phyloP scores from a whole-genome alignment of 2,113 vertebrate genomes.

The Erythrocercus mccallii region DNA sequence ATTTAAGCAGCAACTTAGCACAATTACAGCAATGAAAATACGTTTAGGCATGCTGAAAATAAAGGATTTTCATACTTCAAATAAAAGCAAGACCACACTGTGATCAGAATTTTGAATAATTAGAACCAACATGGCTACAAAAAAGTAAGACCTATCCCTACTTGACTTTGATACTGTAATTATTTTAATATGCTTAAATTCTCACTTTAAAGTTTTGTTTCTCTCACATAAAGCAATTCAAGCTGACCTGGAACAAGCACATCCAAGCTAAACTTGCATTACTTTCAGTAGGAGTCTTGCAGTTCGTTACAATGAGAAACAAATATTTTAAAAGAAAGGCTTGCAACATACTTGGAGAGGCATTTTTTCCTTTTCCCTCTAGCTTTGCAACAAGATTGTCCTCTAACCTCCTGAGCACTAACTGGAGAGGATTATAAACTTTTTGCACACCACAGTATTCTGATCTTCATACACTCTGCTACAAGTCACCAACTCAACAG shows the following conservation, averaged over 20 bases:
- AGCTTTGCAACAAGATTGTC: background rate
- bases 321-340: background rate
- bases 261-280: background rate
- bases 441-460: background rate
- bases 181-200: background rate
- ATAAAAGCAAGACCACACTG: background rate
- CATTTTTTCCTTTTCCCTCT: background rate
- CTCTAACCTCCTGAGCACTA: background rate
- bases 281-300: background rate
- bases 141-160: background rate
- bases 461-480: background rate
- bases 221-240: background rate
- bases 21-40: background rate
- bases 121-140: background rate
- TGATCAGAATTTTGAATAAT: background rate
- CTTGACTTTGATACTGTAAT: background rate
- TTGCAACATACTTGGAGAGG: background rate
- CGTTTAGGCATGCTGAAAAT: background rate
- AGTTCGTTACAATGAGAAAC: background rate
- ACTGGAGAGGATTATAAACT: background rate
- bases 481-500: background rate
- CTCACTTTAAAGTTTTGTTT: background rate
- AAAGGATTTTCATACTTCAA: background rate
- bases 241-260: background rate
- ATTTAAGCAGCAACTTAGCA: background rate